Conservation (phyloP, 1,140 invertebrate species). For the Lanistes nyassanus region DNA sequence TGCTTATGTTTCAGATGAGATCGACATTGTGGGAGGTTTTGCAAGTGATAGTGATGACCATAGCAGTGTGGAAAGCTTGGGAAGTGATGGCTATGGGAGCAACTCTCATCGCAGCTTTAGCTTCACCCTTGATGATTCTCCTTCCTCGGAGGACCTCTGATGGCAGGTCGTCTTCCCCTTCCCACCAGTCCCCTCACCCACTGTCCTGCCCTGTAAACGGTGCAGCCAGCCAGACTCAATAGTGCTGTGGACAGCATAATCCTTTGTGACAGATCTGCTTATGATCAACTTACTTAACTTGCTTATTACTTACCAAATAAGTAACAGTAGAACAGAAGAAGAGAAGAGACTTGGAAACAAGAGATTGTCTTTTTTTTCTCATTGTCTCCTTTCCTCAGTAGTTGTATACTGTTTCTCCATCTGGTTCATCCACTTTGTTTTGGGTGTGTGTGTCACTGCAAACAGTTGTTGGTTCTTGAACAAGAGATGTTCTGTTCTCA, state of each 20-base stretch:
- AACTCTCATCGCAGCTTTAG: constrained; percentile 36
- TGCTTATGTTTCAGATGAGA: constrained; percentile 78
- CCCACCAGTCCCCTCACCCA: background rate
- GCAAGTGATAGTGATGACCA: constrained; percentile 84
- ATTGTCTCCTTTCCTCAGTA: background rate
- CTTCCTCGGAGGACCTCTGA: constrained; percentile 42
- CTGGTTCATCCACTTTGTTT: background rate
- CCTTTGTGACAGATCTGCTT: constrained; percentile 27
- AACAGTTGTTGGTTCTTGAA: too few species aligned
- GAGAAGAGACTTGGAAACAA: background rate
- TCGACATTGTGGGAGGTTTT: constrained; percentile 87
- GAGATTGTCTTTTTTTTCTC: background rate
- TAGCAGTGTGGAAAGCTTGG: constrained; percentile 46
- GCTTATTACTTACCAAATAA: background rate
- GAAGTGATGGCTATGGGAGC: constrained; percentile 45
- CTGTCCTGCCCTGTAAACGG: constrained; percentile 6
- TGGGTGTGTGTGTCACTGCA: too few species aligned
- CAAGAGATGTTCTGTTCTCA: too few species aligned
- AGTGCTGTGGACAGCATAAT: constrained; percentile 18
- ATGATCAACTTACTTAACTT: constrained; percentile 6
- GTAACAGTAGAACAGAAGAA: background rate
- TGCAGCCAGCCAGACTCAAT: constrained; percentile 25
- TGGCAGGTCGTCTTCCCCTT: constrained; percentile 5
- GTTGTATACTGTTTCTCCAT: background rate
- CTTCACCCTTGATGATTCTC: constrained; percentile 36